Evolutionary conservation across 2,888 invertebrate species (phyloP), one percentile per base, ranked within the genome.

Genomic region (Trisateles emortualis): DNA sequence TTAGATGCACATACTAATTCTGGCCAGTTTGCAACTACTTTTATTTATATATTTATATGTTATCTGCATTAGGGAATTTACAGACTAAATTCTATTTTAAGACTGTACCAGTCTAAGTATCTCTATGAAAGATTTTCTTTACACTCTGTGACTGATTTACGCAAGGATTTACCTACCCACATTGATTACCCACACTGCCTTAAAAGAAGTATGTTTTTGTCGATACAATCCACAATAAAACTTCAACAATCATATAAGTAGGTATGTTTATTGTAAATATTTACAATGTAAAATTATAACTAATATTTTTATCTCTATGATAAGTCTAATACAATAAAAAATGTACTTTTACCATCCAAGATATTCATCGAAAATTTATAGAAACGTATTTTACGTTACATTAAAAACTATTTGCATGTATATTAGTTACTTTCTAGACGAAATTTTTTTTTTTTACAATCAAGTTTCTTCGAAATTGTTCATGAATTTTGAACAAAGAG

Each of bases 221-320:
- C 10, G 10, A 29, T 29, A 29, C 9, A 29, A 8, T 14, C 14
- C 14, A 13, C 0, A 33, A 13, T 16, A 48, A 47, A 47, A 26
- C 6, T 1, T 33, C 5, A 2, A 13, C 16, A n/a, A 19, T 55
- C 53, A 54, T 68, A 68, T 61, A 71, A 49, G 68, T 62, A 74
- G 72, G 66, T n/a, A 70, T 68, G 70, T 82, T 81, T 85, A 84
- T 81, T 78, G 78, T 81, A 84, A 79, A 73, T 88, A 88, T 88
- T 87, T 88, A 88, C 88, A 88, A 83, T 81, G 78, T 76, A 70
- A 73, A n/a, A 76, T 74, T 76, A 78, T 40, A 77, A 71, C 78
- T 81, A 82, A 60, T 68, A 76, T 71, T 42, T n/a, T 74, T 73
- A 72, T 72, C 49, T 58, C 68, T 78, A 74, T 52, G 45, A 52